A percentile compares a stretch with the other conserved stretches of the same genome.
phyloP scores from a whole-genome alignment of 2,113 vertebrate genomes.

The Festucalex cinctus region DNA sequence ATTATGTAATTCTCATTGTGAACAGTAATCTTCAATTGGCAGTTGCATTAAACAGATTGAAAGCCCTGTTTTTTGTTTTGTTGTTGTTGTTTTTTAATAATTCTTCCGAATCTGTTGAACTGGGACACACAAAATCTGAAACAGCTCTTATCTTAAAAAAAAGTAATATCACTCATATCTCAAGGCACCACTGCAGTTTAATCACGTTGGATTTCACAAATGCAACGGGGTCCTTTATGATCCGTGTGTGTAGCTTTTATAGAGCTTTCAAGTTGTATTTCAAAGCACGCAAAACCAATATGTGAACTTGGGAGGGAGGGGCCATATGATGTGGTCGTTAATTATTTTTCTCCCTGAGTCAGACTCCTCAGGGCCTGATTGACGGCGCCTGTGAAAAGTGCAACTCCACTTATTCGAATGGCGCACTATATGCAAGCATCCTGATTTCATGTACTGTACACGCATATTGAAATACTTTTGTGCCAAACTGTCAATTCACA shows the following conservation, averaged over 20 bases:
- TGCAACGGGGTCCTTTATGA: not conserved
- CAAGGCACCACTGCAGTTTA: not conserved
- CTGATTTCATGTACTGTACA: not conserved
- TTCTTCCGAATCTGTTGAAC: too few relatives aligned
- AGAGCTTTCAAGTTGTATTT: slow-evolving; percentile 19
- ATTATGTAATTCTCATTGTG: not conserved
- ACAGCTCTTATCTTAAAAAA: too few relatives aligned
- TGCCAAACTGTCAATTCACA: slow-evolving; percentile 23
- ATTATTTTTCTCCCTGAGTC: slow-evolving; percentile 3
- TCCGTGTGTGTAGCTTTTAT: not conserved
- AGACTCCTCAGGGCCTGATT: not conserved
- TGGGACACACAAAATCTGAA: too few relatives aligned
- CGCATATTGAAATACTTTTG: slow-evolving; percentile 2
- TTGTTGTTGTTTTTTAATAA: too few relatives aligned
- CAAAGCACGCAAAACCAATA: slow-evolving; percentile 3
- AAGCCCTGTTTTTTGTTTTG: too few relatives aligned
- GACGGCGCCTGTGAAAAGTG: slow-evolving; percentile 5
- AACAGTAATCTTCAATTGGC: not conserved
- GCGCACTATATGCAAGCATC: not conserved
- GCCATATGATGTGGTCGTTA: slow-evolving; percentile 25
- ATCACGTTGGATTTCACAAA: not conserved
- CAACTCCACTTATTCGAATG: slow-evolving; percentile 5
- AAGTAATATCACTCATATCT: not conserved
- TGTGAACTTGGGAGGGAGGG: slow-evolving; percentile 2
- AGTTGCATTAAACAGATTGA: too few relatives aligned